These are phyloP conservation scores for Patella caerulea DNA, from an alignment of 2,888 invertebrate genomes.

Conservation along the genomic window DNA sequence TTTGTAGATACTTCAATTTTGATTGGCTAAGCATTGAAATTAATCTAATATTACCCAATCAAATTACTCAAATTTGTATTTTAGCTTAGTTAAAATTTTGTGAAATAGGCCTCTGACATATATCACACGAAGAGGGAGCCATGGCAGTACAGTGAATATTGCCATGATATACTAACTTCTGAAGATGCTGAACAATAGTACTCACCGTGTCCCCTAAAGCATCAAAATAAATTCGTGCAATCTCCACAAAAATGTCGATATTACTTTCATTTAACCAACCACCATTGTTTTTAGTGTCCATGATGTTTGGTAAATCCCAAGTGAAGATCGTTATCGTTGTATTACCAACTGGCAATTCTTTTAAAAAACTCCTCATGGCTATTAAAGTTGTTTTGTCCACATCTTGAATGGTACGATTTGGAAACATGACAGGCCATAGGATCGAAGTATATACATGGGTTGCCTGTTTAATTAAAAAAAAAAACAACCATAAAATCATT, in stretches of 20 bases:
- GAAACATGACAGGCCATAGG: conserved; percentile 84
- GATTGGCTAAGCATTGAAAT: too few relatives aligned
- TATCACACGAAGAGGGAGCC: not conserved
- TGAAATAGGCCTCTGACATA: too few relatives aligned
- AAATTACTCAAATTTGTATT: too few relatives aligned
- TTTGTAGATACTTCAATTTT: too few relatives aligned
- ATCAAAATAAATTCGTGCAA: conserved; percentile 64
- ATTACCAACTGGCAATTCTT: conserved; percentile 76
- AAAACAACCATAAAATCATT: too few relatives aligned
- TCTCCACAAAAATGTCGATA: conserved; percentile 64
- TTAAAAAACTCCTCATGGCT: conserved; percentile 83
- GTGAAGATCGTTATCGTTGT: conserved; percentile 75
- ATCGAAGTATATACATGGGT: conserved; percentile 71
- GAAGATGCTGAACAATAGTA: not conserved
- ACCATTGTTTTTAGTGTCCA: conserved; percentile 63
- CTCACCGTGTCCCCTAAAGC: conserved; percentile 63
- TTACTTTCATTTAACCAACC: conserved; percentile 63
- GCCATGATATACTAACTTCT: not conserved
- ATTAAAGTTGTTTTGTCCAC: conserved; percentile 80
- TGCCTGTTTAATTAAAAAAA: conserved; percentile 40
- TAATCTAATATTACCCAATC: too few relatives aligned
- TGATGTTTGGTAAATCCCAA: conserved; percentile 67
- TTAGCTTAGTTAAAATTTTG: too few relatives aligned
- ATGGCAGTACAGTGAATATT: too few relatives aligned
- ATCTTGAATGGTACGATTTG: conserved; percentile 73